Percentiles rank a stretch among this genome's conserved stretches.
These are phyloP conservation scores for Dasyornis broadbenti DNA, from an alignment of 2,113 vertebrate genomes.

Conservation along the genomic window DNA sequence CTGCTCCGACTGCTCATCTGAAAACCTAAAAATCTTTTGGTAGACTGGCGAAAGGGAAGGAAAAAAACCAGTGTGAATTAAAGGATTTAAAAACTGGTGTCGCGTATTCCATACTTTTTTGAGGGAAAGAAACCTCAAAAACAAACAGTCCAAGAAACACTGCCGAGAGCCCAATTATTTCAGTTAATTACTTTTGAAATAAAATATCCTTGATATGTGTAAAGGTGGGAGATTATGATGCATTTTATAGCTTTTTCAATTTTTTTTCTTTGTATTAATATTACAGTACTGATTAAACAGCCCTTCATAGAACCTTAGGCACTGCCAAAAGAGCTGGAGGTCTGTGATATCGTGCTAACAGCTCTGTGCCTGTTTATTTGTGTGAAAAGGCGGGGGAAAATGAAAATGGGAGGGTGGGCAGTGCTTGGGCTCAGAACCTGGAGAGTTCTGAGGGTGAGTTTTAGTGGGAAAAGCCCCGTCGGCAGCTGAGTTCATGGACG, in stretches of 20 bases:
- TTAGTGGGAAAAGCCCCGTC: accelerated
- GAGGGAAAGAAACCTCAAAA: background rate
- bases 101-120: accelerated
- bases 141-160: background rate
- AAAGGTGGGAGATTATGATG: background rate
- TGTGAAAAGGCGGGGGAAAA: background rate
- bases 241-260: background rate
- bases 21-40: background rate
- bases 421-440: background rate
- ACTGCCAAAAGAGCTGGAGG: background rate
- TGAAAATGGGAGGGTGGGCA: background rate
- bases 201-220: background rate
- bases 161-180: background rate
- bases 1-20: background rate
- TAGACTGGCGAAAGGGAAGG: accelerated
- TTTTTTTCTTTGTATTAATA: background rate
- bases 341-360: accelerated
- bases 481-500: accelerated
- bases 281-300: background rate
- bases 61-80: accelerated
- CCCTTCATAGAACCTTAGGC: background rate
- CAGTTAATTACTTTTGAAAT: background rate
- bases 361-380: background rate
- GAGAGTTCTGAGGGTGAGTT: background rate
- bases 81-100: background rate